Evolutionary conservation across 2,888 invertebrate species (phyloP).

Genomic region (Drosophila mayaguana): DNA sequence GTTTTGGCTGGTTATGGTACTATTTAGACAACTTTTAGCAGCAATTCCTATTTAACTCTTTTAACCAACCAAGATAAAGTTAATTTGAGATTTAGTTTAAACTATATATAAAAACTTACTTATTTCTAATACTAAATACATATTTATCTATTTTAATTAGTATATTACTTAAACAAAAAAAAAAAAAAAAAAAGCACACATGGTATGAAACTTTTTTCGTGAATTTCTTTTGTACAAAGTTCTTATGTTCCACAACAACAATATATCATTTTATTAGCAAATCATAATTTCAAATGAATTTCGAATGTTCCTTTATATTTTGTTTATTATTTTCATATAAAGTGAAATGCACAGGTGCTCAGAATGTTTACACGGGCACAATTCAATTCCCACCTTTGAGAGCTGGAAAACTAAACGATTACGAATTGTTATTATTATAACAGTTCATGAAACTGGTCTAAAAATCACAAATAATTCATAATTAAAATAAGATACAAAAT

Average conservation of each 20-base stretch:
- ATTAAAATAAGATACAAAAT: background rate
- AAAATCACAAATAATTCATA: background rate
- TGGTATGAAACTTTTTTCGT: conserved; percentile 81
- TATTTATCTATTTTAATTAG: conserved; percentile 43
- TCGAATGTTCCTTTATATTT: conserved; percentile 16
- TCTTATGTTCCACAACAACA: conserved; percentile 27
- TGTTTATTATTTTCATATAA: conserved; percentile 19
- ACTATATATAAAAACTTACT: conserved; percentile 27
- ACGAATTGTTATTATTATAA: too few relatives aligned
- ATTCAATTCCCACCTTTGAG: conserved; percentile 20
- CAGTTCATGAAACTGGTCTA: too few relatives aligned
- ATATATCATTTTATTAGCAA: conserved; percentile 18
- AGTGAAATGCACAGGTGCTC: conserved; percentile 58
- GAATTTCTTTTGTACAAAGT: conserved; percentile 72
- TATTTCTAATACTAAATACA: conserved; percentile 55
- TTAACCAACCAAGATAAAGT: conserved; percentile 46
- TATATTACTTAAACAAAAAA: conserved; percentile 18
- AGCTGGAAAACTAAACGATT: conserved; percentile 33
- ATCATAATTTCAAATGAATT: conserved; percentile 34
- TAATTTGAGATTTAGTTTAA: conserved; percentile 48
- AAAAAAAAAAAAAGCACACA: conserved; percentile 15
- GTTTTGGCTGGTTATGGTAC: conserved; percentile 84
- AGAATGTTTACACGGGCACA: conserved; percentile 63
- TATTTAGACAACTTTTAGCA: conserved; percentile 65
- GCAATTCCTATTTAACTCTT: conserved; percentile 41